Conservation (phyloP, 2,888 invertebrate genomes). For the Leucophenga maculata region DNA sequence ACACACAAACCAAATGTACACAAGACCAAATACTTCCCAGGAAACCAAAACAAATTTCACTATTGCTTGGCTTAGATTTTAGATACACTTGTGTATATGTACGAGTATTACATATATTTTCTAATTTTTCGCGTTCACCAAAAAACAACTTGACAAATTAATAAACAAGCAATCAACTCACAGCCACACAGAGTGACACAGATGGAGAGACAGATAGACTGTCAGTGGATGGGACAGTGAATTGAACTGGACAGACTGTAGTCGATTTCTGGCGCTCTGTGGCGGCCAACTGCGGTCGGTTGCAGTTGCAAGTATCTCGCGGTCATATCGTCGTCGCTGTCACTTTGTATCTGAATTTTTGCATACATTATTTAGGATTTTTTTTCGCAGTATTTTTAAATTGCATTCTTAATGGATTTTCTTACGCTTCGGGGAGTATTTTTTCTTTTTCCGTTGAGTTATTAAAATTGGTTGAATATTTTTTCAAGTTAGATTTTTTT, state of each 20-base stretch:
- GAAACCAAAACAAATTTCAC: slow-evolving; percentile 1
- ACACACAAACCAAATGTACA: neutral
- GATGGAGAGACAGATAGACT: neutral
- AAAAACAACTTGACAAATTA: slow-evolving; percentile 58
- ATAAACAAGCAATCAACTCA: slow-evolving; percentile 54
- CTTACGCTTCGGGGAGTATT: slow-evolving; percentile 19
- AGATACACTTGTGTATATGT: too few species aligned
- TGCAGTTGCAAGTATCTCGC: too few species aligned
- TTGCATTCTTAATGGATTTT: slow-evolving; percentile 60
- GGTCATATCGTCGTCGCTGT: too few species aligned
- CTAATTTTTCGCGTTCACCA: neutral
- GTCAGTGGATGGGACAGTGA: neutral
- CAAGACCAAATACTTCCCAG: neutral
- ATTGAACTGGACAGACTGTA: neutral
- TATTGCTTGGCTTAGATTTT: neutral
- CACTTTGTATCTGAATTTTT: neutral
- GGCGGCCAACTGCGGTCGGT: neutral
- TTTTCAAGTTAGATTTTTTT: neutral
- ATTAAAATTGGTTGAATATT: neutral
- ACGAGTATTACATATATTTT: too few species aligned
- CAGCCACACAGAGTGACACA: slow-evolving; percentile 9
- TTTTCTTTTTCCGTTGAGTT: neutral
- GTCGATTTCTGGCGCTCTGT: slow-evolving; percentile 1
- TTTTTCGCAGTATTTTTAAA: slow-evolving; percentile 47
- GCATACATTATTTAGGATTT: slow-evolving; percentile 28